phyloP scores from a whole-genome alignment of 2,888 invertebrate genomes.

The Auanema sp. region DNA sequence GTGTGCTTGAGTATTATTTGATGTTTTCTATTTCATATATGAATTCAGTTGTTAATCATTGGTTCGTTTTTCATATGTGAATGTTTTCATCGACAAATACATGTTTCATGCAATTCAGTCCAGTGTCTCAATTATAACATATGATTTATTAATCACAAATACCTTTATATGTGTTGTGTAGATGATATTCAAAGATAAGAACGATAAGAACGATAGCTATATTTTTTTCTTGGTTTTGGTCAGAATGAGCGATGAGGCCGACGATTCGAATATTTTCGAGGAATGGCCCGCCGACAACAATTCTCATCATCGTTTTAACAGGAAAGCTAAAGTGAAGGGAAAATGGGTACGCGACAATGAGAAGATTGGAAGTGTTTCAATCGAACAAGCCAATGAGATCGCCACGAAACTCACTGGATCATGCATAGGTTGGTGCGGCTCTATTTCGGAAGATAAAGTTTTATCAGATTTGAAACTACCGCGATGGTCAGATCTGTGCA shows the following conservation, averaged over 20 bases:
- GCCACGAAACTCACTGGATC: background rate
- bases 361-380: background rate
- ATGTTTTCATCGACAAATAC: too few species aligned
- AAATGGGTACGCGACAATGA: conserved; percentile 4
- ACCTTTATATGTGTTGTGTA: too few species aligned
- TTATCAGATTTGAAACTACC: conserved; percentile 5
- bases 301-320: background rate
- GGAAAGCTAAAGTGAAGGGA: background rate
- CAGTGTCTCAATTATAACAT: too few species aligned
- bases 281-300: background rate
- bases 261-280: conserved; percentile 3
- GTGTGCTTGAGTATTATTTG: too few species aligned
- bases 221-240: conserved; percentile 5
- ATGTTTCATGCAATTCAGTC: too few species aligned
- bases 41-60: too few species aligned
- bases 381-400: background rate
- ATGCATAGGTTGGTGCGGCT: background rate
- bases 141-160: background rate
- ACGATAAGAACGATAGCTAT: background rate
- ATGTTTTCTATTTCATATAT: too few species aligned
- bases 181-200: too few species aligned
- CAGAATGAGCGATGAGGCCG: conserved; percentile 1
- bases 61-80: too few species aligned
- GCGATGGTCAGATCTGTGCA: background rate
- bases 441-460: background rate